Evolutionary conservation across 2,113 vertebrate species (phyloP), one percentile per base, ranked within the genome.

Genomic region (Megalops atlanticus): DNA sequence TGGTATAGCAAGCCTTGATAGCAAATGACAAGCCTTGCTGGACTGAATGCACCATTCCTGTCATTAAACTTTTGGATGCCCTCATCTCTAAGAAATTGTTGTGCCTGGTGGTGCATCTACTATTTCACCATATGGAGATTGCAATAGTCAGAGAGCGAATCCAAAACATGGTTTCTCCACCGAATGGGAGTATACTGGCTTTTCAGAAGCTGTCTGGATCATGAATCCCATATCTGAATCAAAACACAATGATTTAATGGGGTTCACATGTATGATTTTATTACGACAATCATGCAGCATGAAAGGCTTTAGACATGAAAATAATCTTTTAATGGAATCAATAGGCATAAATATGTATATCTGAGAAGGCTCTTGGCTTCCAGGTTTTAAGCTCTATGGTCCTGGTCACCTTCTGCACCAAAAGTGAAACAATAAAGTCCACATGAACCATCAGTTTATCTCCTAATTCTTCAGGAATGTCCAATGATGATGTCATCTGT

Each of bases 91-190:
- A 75, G 31, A 39, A 36, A 38, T 18, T 38, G 78, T 36, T 72
- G 14, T 33, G 8, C 69, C 27, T 39, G 12, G 58, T 39, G 71
- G 7, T 64, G 43, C 49, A 81, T 39, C 41, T 39, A 41, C 14
- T 4, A 31, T 52, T 52, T 12, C 49, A 52, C 16, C 49, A 52
- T 47, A 38, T 76, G 39, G 49, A 7, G 36, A n/a, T 40, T 16
- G 40, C 36, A 7, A 39, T 54, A 31, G 27, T 72, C 16, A 52
- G 41, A 45, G n/a, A 82, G 39, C 73, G 74, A 72, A 58, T 77
- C 41, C 77, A 52, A 69, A 79, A 77, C 43, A 72, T 82, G 77
- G 8, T 43, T 24, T 64, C 41, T 80, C 43, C 79, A 33, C 74
- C 43, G 6, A 27, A 71, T 41, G 33, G 5, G 18, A 0, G 24